phyloP scores from a whole-genome alignment of 2,113 vertebrate genomes.

The Cyprinus carpio region DNA sequence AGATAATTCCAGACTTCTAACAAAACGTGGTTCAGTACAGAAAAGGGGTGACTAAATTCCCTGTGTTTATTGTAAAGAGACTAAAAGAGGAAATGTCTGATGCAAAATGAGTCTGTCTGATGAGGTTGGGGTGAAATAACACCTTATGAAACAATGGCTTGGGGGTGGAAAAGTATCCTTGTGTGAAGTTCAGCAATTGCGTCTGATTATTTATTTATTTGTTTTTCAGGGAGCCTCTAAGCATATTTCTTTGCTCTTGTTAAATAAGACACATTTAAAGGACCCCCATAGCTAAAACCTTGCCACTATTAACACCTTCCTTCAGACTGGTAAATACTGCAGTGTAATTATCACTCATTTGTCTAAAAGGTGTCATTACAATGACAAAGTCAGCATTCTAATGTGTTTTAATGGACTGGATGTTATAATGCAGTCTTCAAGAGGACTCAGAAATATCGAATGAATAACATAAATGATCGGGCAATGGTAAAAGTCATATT shows the following conservation, averaged over 20 bases:
- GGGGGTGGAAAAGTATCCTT: constrained; percentile 27
- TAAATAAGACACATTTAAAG: constrained; percentile 27
- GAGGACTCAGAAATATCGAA: background rate
- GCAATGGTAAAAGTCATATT: background rate
- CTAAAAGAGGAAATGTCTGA: constrained; percentile 16
- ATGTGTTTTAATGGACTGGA: background rate
- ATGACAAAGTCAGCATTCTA: background rate
- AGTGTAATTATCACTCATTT: constrained; percentile 40
- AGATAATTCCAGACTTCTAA: constrained; percentile 61
- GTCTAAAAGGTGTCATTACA: constrained; percentile 4
- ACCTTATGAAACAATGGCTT: constrained; percentile 43
- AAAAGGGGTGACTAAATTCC: constrained; percentile 41
- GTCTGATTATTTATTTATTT: constrained; percentile 17
- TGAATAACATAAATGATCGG: background rate
- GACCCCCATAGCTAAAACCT: constrained; percentile 15
- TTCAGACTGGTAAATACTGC: background rate
- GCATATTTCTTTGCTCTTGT: constrained; percentile 19
- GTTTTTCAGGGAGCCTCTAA: constrained; percentile 28
- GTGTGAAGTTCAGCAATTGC: constrained; percentile 23
- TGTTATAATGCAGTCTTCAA: background rate
- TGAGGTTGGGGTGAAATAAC: constrained; percentile 52
- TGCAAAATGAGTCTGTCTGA: constrained; percentile 58
- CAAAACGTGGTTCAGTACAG: constrained; percentile 54
- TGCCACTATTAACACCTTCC: constrained; percentile 32
- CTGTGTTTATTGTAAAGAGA: constrained; percentile 51